These are phyloP conservation scores for Buathra laborator DNA, from an alignment of 2,888 invertebrate genomes.

Conservation along the genomic window DNA sequence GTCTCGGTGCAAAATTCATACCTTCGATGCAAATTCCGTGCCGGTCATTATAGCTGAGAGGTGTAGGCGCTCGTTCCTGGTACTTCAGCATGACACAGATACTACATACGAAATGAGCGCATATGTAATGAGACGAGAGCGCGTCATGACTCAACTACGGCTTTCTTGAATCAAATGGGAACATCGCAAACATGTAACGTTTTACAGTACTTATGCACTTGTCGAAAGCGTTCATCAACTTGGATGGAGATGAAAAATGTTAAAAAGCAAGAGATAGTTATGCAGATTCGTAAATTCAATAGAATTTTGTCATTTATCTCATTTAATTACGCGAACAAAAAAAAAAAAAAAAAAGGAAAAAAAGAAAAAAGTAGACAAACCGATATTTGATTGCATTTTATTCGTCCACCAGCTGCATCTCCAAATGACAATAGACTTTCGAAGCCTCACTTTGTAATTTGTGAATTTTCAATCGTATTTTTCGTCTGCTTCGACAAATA, in stretches of 20 bases:
- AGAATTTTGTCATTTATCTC: neutral
- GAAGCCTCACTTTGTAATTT: neutral
- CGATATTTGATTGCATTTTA: neutral
- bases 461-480: neutral
- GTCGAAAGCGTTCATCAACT: neutral
- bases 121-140: slow-evolving; percentile 39
- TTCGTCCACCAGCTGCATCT: neutral
- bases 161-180: slow-evolving; percentile 33
- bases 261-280: neutral
- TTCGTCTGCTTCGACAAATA: slow-evolving; percentile 17
- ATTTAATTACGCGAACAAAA: neutral
- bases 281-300: neutral
- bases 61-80: slow-evolving; percentile 37
- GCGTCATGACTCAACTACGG: neutral
- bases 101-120: slow-evolving; percentile 16
- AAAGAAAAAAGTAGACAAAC: neutral
- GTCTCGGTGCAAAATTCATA: slow-evolving; percentile 52
- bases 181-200: slow-evolving; percentile 3
- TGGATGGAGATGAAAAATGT: neutral
- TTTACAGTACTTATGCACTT: neutral
- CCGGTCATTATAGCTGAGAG: slow-evolving; percentile 52
- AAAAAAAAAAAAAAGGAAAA: neutral
- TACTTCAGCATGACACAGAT: slow-evolving; percentile 9
- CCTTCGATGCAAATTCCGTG: slow-evolving; percentile 49
- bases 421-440: neutral